Evolutionary conservation across 2,888 invertebrate species (phyloP), one percentile per base, ranked within the genome.

Genomic region (Selenia dentaria): DNA sequence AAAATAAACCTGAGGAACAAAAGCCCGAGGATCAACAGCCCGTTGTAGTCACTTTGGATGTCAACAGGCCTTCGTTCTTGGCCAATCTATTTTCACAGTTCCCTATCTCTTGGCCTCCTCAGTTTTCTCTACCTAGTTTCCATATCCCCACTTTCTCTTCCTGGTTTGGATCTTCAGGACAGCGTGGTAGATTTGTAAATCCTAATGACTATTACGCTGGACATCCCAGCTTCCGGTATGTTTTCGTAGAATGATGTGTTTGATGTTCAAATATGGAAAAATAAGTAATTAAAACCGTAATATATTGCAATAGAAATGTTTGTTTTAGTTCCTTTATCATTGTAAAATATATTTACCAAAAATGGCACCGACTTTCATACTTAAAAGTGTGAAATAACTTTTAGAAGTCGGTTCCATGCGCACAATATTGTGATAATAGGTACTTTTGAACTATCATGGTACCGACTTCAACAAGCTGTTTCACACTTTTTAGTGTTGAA

Each of bases 11-110:
- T 4, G 49, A 41, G 27, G 20, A 53, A 0, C 35, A 47, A 12
- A 42, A 48, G 6, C 10, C 47, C 1, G 45, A 51, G 6, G 36
- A 27, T 14, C 27, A 51, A 13, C 44, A 50, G 34, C 28, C 42
- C 6, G 41, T 14, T 32, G 11, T 40, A 22, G 36, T 22, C 14
- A 35, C 8, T 28, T 26, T 31, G 22, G 36, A 29, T 29, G 29
- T 28, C 3, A 8, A n/a, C 10, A 46, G 40, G 2, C 46, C 51
- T 1, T 27, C 46, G 1, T 26, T 36, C 12, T 20, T 25, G 0
- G 26, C 16, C 9, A 26, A 11, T 26, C 5, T 46, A 2, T 40
- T 45, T 13, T 22, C 36, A 16, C 10, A 25, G 6, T 35, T 35
- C 16, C 24, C 34, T 6, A 9, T n/a, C 2, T 14, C 38, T 2